Base-by-base conservation (phyloP, 30 jellyfish, hydroid and myxozoan genomes). In the Aurelia aurita complex sp. Pacific region DNA sequence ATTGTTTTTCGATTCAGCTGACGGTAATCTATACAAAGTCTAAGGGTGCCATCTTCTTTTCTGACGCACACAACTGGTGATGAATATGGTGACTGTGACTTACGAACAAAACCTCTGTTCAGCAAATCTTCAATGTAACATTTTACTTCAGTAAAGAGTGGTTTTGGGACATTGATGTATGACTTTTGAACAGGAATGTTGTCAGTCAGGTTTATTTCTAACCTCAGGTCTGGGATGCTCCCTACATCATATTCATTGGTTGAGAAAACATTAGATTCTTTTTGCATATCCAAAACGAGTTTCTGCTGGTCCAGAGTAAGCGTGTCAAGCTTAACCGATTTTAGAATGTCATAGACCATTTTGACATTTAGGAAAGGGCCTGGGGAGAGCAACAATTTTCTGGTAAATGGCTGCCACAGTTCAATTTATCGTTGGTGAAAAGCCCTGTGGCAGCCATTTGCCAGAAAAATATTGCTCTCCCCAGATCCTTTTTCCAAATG, bases 31-130 rank as follows among this genome's bases (percentile, higher is more conserved):
- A 64, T 35, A 46, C 90, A 80, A 33, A 80, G 71, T 65, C 90
- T 42, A 40, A 80, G 72, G 19, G 76, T 43, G 29, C 87, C 90
- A 19, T 67, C 69, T 64, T 40, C 0, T 54, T 80, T 80, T 16
- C 90, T 51, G 36, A 80, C 85, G 23, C 70, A 46, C 8, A 80
- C 90, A 80, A 80, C 74, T 36, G 90, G 90, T n/a, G 73, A 64
- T 34, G 90, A 64, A 29, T 9, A 80, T 10, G 88, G 43, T 29
- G 77, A 42, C 62, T 68, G 74, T 69, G 87, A 81, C 76, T 81
- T 68, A 19, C 52, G 67, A 59, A 79, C 50, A 2, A 59, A 83
- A 16, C 75, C 86, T 15, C 80, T 35, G 42, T 69, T 70, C 35
- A 83, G 29, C 64, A 83, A 61, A 40, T 59, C 80, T 70, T 70